phyloP scores from a whole-genome alignment of 2,888 invertebrate genomes.

The Poecilus cupreus region DNA sequence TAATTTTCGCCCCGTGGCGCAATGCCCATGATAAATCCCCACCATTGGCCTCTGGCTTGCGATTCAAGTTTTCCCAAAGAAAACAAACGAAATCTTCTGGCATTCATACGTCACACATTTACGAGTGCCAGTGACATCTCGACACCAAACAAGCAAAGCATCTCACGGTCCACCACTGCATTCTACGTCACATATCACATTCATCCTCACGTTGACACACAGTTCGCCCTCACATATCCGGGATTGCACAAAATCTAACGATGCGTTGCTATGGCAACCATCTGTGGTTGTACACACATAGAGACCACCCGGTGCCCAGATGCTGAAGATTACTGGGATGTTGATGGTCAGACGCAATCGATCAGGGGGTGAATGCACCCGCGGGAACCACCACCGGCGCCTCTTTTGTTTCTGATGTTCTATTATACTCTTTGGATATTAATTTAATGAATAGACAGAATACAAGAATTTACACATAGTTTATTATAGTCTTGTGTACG shows the following conservation, averaged over 20 bases:
- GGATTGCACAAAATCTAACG: conserved; percentile 44
- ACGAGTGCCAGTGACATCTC: no score
- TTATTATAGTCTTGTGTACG: no score
- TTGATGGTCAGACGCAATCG: conserved; percentile 42
- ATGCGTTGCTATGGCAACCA: conserved; percentile 27
- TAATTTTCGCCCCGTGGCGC: no score
- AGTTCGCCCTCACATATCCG: background rate
- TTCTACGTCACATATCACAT: background rate
- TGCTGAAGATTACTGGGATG: conserved; percentile 34
- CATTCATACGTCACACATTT: no score
- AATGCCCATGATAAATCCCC: background rate
- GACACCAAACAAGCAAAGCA: no score
- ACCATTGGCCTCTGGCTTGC: no score
- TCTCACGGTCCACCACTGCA: background rate
- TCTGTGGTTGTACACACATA: background rate
- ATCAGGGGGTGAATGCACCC: conserved; percentile 22
- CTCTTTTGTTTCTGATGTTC: background rate
- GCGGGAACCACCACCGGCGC: background rate
- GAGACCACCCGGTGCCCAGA: conserved; percentile 13
- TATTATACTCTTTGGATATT: no score
- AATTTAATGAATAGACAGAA: no score
- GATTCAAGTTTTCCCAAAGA: no score
- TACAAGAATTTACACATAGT: no score
- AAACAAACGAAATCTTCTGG: no score
- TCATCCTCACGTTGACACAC: background rate